These are phyloP conservation scores for Lophura nycthemera DNA, from an alignment of 2,113 vertebrate species.

Conservation along the genomic window DNA sequence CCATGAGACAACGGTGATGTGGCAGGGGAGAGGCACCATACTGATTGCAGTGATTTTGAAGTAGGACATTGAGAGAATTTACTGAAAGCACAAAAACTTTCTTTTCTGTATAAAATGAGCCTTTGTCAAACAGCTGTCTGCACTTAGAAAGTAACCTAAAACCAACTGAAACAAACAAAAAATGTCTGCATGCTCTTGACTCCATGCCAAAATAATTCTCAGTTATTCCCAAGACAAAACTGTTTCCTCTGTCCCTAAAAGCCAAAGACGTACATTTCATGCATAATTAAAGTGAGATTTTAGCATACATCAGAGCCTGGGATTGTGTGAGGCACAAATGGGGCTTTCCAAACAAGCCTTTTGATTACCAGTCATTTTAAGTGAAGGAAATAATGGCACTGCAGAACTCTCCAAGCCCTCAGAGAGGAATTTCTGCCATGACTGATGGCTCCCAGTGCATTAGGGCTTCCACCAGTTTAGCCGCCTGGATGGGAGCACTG, in stretches of 20 bases:
- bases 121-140: neutral
- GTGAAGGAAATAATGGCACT: conserved; percentile 45
- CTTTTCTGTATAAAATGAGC: neutral
- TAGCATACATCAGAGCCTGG: conserved; percentile 45
- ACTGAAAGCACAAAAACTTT: neutral
- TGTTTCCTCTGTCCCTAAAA: conserved; percentile 65
- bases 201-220: conserved; percentile 60
- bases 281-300: conserved; percentile 64
- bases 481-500: neutral
- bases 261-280: conserved; percentile 53
- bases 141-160: conserved; percentile 39
- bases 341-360: conserved; percentile 58
- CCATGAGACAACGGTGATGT: neutral
- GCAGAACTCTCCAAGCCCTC: neutral
- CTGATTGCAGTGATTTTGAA: neutral
- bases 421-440: neutral
- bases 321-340: conserved; percentile 46
- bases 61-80: neutral
- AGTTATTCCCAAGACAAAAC: conserved; percentile 59
- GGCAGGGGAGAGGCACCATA: neutral
- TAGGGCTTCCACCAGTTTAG: neutral
- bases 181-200: conserved; percentile 35
- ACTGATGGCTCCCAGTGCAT: neutral
- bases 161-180: conserved; percentile 32
- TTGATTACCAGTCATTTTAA: conserved; percentile 60